Evolutionary conservation across 35 echinoderm and acorn worm genomes (phyloP).

Genomic region (Acanthaster planci): DNA sequence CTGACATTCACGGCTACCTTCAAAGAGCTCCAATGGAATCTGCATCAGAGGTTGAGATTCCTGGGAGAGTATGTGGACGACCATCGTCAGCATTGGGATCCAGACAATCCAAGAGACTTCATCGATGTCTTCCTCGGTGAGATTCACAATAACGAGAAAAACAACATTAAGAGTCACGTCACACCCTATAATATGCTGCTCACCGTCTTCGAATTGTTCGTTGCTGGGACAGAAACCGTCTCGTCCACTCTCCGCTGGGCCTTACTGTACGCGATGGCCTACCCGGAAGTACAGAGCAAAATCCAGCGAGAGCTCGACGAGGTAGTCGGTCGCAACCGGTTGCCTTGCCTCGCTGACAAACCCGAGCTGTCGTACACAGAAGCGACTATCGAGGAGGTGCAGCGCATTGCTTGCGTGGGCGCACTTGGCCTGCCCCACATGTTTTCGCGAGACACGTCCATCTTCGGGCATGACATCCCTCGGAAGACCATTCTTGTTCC

Average conservation of each 20-base stretch:
- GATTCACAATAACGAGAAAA: conserved; percentile 25
- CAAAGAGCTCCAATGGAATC: neutral
- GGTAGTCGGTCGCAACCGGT: conserved; percentile 23
- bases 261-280: conserved; percentile 36
- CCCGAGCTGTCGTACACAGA: conserved; percentile 43
- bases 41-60: neutral
- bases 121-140: conserved; percentile 54
- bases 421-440: conserved; percentile 40
- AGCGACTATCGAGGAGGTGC: conserved; percentile 56
- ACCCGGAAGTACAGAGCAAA: conserved; percentile 50
- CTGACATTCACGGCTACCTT: neutral
- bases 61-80: conserved; percentile 19
- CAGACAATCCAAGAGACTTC: conserved; percentile 45
- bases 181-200: conserved; percentile 16
- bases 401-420: conserved; percentile 14
- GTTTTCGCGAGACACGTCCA: conserved; percentile 9
- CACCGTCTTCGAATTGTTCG: conserved; percentile 42
- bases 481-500: conserved; percentile 39
- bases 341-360: conserved; percentile 30
- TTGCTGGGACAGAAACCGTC: conserved; percentile 58
- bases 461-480: conserved; percentile 56
- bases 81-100: conserved; percentile 40
- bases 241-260: conserved; percentile 60
- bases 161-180: conserved; percentile 6
- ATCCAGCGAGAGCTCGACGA: conserved; percentile 50